Base-by-base conservation (phyloP, 2,113 vertebrate genomes). In the Trinectes maculatus region DNA sequence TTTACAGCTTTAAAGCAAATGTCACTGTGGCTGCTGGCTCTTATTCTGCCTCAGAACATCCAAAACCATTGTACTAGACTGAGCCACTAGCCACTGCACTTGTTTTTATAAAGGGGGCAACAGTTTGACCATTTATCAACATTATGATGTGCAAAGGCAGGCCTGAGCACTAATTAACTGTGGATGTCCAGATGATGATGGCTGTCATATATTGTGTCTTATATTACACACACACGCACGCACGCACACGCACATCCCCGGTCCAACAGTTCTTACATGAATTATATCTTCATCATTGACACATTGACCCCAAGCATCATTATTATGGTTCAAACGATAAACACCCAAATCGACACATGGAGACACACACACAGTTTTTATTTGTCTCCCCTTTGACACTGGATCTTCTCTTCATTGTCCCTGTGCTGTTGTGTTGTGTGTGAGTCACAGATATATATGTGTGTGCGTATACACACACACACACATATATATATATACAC, bases 101-200 rank as follows among this genome's bases (percentile, higher is more conserved):
- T 76, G 54, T 71, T 62, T 58, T 59, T 13, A 52, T 58, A 57
- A 71, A 28, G 60, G 62, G 73, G 74, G 77, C 74, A 86, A 82
- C 87, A 87, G 70, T 85, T 82, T 71, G 82, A 59, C 66, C 78
- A 77, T 90, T 87, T 55, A 66, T 90, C 88, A 89, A 75, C 80
- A 74, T 86, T 87, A 90, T 24, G 74, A 79, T 85, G 69, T 28
- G 64, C 76, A 87, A 75, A 87, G 85, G 59, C 77, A 79, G 76
- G 51, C 64, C 40, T n/a, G 83, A 85, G 67, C 75, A 64, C 88
- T 84, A 86, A 90, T 92, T 90, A 91, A 89, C 80, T 70, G 81
- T 74, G 58, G 79, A 73, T 77, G 72, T 74, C 21, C 79, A 74
- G 69, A 74, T 77, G 79, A 85, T 74, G 83, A 82, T 60, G 36